These are phyloP conservation scores for Odontomyia ornata DNA, from an alignment of 2,888 invertebrate genomes.

Conservation along the genomic window DNA sequence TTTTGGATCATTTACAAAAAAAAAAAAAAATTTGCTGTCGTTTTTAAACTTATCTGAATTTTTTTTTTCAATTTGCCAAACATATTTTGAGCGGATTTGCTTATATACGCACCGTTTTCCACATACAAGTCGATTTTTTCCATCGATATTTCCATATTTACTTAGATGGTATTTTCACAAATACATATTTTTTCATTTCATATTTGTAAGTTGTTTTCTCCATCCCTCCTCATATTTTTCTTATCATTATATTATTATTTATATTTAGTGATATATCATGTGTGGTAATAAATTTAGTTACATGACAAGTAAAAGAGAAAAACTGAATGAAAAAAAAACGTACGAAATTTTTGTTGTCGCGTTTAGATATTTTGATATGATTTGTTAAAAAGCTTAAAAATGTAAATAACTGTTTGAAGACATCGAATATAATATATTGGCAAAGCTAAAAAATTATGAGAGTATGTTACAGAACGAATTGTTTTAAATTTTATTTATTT, in stretches of 20 bases:
- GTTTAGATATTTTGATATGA: conserved; percentile 18
- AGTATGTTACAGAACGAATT: conserved; percentile 21
- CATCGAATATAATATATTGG: conserved; percentile 10
- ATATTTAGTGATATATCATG: conserved; percentile 42
- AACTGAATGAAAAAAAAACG: neutral
- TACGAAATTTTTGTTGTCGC: conserved; percentile 29
- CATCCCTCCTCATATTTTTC: neutral
- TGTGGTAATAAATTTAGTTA: conserved; percentile 39
- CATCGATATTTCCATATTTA: neutral
- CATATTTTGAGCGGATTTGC: conserved; percentile 7
- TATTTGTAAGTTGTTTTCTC: neutral
- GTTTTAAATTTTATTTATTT: conserved; percentile 27
- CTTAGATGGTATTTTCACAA: too few species aligned
- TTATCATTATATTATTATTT: conserved; percentile 21
- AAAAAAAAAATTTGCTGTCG: conserved; percentile 11
- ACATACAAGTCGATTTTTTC: neutral
- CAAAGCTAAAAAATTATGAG: conserved; percentile 16
- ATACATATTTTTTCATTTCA: too few species aligned
- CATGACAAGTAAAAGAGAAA: conserved; percentile 7
- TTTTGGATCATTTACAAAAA: neutral
- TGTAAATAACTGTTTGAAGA: conserved; percentile 5
- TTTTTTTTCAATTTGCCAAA: neutral
- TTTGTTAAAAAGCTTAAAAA: conserved; percentile 40
- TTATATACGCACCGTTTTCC: neutral
- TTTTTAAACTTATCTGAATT: too few species aligned